Evolutionary conservation across 2,113 vertebrate genomes (phyloP).

Genomic region (Bufo bufo): DNA sequence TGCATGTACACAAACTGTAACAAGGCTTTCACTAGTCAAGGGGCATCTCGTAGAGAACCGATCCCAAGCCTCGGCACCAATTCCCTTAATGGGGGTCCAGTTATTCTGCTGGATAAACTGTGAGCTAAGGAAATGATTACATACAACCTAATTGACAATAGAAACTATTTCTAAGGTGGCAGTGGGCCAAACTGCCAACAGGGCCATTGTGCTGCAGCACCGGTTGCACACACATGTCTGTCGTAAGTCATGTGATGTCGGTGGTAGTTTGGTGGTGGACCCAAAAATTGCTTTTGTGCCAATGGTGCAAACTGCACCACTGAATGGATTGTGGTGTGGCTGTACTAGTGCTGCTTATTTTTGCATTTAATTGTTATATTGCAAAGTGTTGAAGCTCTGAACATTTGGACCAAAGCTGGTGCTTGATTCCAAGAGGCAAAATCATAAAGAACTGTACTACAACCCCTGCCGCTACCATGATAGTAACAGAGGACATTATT

Average conservation of each 20-base stretch:
- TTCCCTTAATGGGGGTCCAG: no score
- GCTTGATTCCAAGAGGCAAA: no score
- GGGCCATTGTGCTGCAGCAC: background rate
- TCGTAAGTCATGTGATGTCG: no score
- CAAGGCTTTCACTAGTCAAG: no score
- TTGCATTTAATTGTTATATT: background rate
- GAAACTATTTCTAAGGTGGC: background rate
- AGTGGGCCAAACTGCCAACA: background rate
- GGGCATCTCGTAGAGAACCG: no score
- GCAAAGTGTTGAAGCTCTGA: background rate
- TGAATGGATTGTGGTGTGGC: background rate
- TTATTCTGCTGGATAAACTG: no score
- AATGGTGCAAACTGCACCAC: background rate
- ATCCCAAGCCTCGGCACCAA: no score
- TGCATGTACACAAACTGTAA: no score
- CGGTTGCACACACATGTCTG: background rate
- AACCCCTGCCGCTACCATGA: background rate
- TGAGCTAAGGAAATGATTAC: no score
- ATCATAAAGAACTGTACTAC: no score
- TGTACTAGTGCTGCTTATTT: background rate
- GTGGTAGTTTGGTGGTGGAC: background rate
- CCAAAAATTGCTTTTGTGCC: background rate
- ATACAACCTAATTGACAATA: no score
- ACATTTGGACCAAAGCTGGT: background rate
- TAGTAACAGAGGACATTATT: background rate